Evolutionary conservation across 2,888 invertebrate genomes (phyloP).

Genomic region (Copidosoma aretas): DNA sequence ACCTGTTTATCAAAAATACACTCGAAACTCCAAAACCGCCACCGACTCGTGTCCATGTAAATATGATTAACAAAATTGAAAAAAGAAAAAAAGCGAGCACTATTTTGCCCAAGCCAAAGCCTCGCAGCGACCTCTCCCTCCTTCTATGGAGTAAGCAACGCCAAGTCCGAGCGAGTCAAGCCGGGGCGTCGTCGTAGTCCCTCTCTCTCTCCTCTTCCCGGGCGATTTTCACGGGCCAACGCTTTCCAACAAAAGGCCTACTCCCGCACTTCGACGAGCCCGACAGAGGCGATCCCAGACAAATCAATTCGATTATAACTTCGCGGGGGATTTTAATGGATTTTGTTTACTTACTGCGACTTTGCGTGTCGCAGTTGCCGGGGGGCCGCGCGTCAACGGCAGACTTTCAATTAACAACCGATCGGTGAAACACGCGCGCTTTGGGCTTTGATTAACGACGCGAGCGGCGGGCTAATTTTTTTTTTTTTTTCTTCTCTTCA

Average conservation of each 20-base stretch:
- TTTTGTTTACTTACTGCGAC: too few relatives aligned
- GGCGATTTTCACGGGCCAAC: slow-evolving; percentile 27
- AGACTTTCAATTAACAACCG: slow-evolving; percentile 4
- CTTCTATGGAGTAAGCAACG: too few relatives aligned
- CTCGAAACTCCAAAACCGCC: too few relatives aligned
- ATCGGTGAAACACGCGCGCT: background rate
- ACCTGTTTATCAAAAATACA: too few relatives aligned
- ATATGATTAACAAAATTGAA: too few relatives aligned
- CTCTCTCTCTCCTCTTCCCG: background rate
- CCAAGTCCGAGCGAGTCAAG: background rate
- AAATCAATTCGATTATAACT: slow-evolving; percentile 31
- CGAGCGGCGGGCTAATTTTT: background rate
- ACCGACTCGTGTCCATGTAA: too few relatives aligned
- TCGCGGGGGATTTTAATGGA: background rate
- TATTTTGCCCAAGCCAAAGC: background rate
- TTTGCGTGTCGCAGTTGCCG: too few relatives aligned
- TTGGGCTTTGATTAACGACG: background rate
- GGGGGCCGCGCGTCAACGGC: too few relatives aligned
- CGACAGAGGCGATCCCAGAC: slow-evolving; percentile 8
- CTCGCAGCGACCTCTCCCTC: too few relatives aligned
- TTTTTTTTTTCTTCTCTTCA: too few relatives aligned
- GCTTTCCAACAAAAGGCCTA: slow-evolving; percentile 18
- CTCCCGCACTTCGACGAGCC: background rate
- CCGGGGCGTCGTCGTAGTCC: background rate
- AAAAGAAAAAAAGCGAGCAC: too few relatives aligned